Conservation (phyloP, 2,888 invertebrate genomes). For the Coelopa pilipes region DNA sequence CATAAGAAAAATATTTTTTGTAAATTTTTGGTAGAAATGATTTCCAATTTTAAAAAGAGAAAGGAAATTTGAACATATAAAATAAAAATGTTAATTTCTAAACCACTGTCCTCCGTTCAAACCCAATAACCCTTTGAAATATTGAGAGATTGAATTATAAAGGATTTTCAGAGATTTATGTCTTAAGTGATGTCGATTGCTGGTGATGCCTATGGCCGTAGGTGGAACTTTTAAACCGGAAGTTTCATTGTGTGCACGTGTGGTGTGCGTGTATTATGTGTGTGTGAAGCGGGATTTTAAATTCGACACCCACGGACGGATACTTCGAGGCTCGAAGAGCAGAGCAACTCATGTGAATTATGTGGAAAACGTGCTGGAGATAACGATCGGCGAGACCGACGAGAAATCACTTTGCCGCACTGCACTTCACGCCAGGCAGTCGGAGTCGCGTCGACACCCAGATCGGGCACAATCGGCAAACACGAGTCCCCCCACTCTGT, state of each 20-base stretch:
- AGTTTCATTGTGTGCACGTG: conserved; percentile 40
- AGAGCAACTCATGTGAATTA: conserved; percentile 52
- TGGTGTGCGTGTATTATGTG: not conserved
- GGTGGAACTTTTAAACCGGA: conserved; percentile 44
- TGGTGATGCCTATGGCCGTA: not conserved
- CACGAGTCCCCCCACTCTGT: not conserved
- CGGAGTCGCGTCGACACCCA: conserved; percentile 62
- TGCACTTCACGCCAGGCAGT: conserved; percentile 48
- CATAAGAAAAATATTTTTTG: too few species aligned
- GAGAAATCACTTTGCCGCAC: conserved; percentile 10
- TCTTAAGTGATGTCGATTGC: too few species aligned
- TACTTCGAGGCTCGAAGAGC: not conserved
- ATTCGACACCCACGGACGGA: not conserved
- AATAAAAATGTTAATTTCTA: too few species aligned
- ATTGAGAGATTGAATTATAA: too few species aligned
- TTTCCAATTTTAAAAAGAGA: too few species aligned
- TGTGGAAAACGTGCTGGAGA: conserved; percentile 57
- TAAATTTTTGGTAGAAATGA: too few species aligned
- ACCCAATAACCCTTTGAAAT: too few species aligned
- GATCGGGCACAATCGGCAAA: conserved; percentile 55
- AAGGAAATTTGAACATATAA: too few species aligned
- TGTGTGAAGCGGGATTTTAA: not conserved
- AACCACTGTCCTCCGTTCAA: too few species aligned
- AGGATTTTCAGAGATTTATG: too few species aligned
- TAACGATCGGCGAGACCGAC: conserved; percentile 47